These are phyloP conservation scores for Osmoderma eremita DNA, from an alignment of 2,888 invertebrate species.

Conservation along the genomic window DNA sequence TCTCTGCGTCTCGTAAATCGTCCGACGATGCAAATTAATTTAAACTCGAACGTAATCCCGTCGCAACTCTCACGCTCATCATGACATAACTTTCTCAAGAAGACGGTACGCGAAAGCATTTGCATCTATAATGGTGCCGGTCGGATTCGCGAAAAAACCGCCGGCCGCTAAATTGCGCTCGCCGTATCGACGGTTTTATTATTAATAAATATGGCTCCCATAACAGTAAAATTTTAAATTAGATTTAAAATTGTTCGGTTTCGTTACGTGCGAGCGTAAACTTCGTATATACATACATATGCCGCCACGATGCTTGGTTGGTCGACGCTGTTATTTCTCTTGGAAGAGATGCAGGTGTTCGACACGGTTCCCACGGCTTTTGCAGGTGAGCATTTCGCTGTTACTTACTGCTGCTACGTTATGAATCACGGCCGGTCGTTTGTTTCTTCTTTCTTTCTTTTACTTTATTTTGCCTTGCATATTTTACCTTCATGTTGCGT, in stretches of 20 bases:
- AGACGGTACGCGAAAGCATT: constrained; percentile 5
- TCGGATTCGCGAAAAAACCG: constrained; percentile 8
- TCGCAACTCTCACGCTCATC: constrained; percentile 26
- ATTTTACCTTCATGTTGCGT: not conserved
- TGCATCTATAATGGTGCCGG: constrained; percentile 16
- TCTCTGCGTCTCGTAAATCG: constrained; percentile 19
- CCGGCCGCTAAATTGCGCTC: constrained; percentile 12
- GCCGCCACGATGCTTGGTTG: not conserved
- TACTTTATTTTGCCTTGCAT: constrained; percentile 15
- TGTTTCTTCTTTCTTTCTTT: constrained; percentile 1
- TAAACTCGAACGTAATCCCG: constrained; percentile 12
- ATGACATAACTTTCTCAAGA: constrained; percentile 29
- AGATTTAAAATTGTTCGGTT: constrained; percentile 3
- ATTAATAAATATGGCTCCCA: constrained; percentile 21
- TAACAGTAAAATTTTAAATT: constrained; percentile 17
- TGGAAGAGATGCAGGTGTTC: constrained; percentile 43
- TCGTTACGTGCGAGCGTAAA: constrained; percentile 12
- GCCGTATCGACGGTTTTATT: constrained; percentile 4
- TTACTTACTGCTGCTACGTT: constrained; percentile 27
- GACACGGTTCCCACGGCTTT: constrained; percentile 43
- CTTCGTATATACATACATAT: too few species aligned
- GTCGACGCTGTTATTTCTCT: constrained; percentile 19
- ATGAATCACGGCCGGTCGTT: constrained; percentile 41
- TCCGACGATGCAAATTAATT: constrained; percentile 25
- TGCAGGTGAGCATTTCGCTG: constrained; percentile 42